Conservation (phyloP, 1,140 invertebrate genomes). For the Drosophila ananassae region DNA sequence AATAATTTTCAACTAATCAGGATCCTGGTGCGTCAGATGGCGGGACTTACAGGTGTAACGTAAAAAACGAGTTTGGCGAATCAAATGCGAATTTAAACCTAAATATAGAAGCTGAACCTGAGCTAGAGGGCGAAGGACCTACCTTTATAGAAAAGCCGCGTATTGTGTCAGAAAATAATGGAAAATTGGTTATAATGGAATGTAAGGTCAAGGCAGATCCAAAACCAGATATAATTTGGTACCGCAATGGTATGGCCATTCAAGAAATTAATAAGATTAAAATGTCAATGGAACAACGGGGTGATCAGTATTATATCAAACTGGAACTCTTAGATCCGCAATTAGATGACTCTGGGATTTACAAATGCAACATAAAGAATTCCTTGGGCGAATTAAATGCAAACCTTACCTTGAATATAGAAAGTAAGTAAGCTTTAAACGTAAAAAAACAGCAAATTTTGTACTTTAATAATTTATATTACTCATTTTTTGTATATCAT, state of each 20-base stretch:
- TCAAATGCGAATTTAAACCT: conserved; percentile 99
- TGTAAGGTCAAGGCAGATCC: conserved; percentile 97
- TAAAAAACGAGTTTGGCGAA: conserved; percentile 98
- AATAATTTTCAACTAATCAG: conserved; percentile 84
- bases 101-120: conserved; percentile 97
- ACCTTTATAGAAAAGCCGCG: conserved; percentile 99
- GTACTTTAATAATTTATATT: not conserved
- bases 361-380: conserved; percentile 99
- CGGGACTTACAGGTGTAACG: conserved; percentile 98
- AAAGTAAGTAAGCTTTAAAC: conserved; percentile 89
- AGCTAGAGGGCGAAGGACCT: conserved; percentile 96
- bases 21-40: conserved; percentile 97
- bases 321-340: conserved; percentile 96
- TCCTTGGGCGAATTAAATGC: conserved; percentile 97
- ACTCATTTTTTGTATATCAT: conserved; percentile 9
- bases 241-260: conserved; percentile 91
- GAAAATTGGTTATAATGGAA: conserved; percentile 98
- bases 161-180: conserved; percentile 93
- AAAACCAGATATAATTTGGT: conserved; percentile 97
- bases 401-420: conserved; percentile 98
- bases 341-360: conserved; percentile 97
- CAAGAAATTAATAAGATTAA: conserved; percentile 92
- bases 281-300: conserved; percentile 89
- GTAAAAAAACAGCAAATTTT: not conserved
- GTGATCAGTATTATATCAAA: conserved; percentile 94